Conservation (phyloP, 2,113 vertebrate genomes). For the Urocynchramus pylzowi region DNA sequence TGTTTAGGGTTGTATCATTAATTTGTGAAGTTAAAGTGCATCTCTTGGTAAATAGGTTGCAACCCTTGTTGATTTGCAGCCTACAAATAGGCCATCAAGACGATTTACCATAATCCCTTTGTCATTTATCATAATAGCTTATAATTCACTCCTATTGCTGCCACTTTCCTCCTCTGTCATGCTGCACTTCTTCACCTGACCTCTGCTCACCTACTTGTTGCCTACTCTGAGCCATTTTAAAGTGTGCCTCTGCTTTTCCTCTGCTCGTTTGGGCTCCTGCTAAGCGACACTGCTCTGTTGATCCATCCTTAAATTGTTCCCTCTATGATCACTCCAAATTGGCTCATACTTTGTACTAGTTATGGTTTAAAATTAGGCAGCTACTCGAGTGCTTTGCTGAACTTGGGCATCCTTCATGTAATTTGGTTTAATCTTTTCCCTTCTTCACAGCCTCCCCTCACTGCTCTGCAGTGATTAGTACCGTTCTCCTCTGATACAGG, state of each 20-base stretch:
- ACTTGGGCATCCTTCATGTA: neutral
- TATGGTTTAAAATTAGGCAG: slow-evolving; percentile 15
- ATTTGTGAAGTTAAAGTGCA: slow-evolving; percentile 21
- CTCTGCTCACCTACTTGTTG: neutral
- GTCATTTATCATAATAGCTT: slow-evolving; percentile 41
- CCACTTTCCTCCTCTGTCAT: neutral
- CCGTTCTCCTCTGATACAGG: neutral
- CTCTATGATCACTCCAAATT: neutral
- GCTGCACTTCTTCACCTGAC: slow-evolving; percentile 10
- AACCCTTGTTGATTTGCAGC: neutral
- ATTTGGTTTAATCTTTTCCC: slow-evolving; percentile 23
- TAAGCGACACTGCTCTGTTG: neutral
- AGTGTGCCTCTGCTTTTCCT: slow-evolving; percentile 22
- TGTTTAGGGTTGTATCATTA: slow-evolving; percentile 55
- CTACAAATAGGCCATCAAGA: slow-evolving; percentile 21
- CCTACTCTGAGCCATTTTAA: slow-evolving; percentile 10
- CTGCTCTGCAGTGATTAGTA: neutral
- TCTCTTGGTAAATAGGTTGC: slow-evolving; percentile 7
- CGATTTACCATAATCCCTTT: neutral
- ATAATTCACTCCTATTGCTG: slow-evolving; percentile 29
- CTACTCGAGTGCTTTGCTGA: slow-evolving; percentile 16
- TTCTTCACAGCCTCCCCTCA: neutral
- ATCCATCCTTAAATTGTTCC: neutral
- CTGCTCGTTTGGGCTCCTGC: neutral
- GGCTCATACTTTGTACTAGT: neutral